phyloP scores from a whole-genome alignment of 2,797 vertebrate genomes.

The Tadarida brasiliensis region DNA sequence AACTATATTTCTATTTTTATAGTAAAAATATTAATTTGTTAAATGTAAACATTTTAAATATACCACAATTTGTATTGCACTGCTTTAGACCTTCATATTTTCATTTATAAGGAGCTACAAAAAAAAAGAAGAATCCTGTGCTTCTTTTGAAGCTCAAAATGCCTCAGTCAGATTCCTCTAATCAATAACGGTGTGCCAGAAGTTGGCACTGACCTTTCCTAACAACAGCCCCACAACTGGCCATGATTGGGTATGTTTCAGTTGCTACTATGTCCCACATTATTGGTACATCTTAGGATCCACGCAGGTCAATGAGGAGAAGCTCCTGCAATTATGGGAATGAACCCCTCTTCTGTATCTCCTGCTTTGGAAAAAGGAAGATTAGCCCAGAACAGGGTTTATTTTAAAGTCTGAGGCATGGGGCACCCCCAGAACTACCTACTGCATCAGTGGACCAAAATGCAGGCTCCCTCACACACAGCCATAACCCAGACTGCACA shows the following conservation, averaged over 20 bases:
- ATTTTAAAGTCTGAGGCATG: neutral
- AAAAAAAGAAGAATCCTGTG: neutral
- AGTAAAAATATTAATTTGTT: neutral
- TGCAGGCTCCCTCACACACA: neutral
- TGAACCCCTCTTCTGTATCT: neutral
- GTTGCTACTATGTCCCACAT: neutral
- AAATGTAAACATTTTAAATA: slow-evolving; percentile 9
- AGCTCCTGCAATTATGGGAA: neutral
- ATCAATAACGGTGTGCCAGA: neutral
- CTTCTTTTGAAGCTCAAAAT: neutral
- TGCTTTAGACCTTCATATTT: neutral
- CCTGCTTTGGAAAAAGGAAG: neutral
- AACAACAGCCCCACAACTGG: neutral
- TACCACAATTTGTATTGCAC: neutral
- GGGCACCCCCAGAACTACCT: neutral
- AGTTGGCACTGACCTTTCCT: neutral
- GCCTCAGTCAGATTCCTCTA: neutral
- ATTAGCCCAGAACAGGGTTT: neutral
- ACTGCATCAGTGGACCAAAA: neutral
- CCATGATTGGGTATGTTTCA: neutral
- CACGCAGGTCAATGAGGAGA: neutral
- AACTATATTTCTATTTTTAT: neutral
- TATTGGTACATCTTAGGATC: neutral
- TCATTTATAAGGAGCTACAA: neutral
- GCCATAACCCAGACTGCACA: neutral